These are phyloP conservation scores for Rhegmatorhina hoffmannsi DNA, from an alignment of 2,113 vertebrate species.

Conservation along the genomic window DNA sequence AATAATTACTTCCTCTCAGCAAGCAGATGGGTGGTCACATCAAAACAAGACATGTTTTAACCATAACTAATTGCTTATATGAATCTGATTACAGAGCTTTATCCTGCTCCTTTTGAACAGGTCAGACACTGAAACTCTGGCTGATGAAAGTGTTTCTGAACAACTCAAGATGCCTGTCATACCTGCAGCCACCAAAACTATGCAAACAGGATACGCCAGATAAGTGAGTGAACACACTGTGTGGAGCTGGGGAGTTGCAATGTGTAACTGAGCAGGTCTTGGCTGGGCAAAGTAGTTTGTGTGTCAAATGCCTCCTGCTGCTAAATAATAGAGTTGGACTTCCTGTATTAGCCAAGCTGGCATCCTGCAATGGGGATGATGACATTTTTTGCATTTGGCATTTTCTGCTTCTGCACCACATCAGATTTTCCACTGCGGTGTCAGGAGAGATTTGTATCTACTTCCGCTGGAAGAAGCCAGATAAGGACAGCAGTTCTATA, in stretches of 20 bases:
- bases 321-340: not conserved
- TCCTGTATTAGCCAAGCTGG: not conserved
- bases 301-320: not conserved
- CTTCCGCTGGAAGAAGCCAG: not conserved
- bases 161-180: not conserved
- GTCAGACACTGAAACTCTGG: not conserved
- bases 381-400: not conserved
- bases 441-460: not conserved
- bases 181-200: not conserved
- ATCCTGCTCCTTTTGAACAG: not conserved
- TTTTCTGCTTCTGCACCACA: constrained; percentile 2
- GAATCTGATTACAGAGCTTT: not conserved
- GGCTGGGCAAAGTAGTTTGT: not conserved
- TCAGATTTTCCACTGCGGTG: not conserved
- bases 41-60: not conserved
- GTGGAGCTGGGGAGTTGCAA: not conserved
- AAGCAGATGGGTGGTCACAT: not conserved
- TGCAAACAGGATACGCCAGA: not conserved
- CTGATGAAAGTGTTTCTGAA: not conserved
- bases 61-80: not conserved
- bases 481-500: not conserved
- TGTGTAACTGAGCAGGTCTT: not conserved
- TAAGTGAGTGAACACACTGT: too few species aligned
- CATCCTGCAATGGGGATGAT: not conserved
- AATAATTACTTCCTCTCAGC: not conserved